phyloP scores from a whole-genome alignment of 2,888 invertebrate species.

The Pachymerium ferrugineum region DNA sequence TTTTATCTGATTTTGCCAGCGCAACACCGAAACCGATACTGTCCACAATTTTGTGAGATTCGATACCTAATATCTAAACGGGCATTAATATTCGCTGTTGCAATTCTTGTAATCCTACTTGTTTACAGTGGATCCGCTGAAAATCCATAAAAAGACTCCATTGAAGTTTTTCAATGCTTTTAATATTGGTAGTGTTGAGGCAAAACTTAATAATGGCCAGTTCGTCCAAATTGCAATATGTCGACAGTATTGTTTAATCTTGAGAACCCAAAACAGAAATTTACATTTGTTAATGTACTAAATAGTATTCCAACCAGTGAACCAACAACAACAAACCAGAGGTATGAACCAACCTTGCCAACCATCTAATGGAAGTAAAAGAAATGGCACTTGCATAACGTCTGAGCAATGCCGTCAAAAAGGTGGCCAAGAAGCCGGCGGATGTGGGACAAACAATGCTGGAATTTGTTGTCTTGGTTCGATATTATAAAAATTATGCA shows the following conservation, averaged over 20 bases:
- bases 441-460: conserved; percentile 3
- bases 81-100: too few species aligned
- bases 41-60: too few species aligned
- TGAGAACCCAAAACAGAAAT: neutral
- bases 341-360: conserved; percentile 27
- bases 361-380: conserved; percentile 13
- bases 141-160: too few species aligned
- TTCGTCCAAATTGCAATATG: too few species aligned
- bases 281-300: neutral
- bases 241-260: neutral
- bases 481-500: neutral
- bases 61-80: too few species aligned
- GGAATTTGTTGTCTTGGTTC: conserved; percentile 29
- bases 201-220: too few species aligned
- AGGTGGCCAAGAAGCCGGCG: conserved; percentile 18
- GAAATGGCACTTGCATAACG: conserved; percentile 30
- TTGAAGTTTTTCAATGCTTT: neutral
- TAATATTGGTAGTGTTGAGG: neutral
- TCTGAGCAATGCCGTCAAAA: conserved; percentile 27
- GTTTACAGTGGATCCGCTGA: too few species aligned
- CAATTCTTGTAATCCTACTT: too few species aligned
- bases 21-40: too few species aligned
- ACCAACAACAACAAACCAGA: neutral
- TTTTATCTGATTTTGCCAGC: too few species aligned
- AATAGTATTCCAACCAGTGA: neutral